Evolutionary conservation across 2,888 invertebrate genomes (phyloP).

Genomic region (Podotricha telesiphe): DNA sequence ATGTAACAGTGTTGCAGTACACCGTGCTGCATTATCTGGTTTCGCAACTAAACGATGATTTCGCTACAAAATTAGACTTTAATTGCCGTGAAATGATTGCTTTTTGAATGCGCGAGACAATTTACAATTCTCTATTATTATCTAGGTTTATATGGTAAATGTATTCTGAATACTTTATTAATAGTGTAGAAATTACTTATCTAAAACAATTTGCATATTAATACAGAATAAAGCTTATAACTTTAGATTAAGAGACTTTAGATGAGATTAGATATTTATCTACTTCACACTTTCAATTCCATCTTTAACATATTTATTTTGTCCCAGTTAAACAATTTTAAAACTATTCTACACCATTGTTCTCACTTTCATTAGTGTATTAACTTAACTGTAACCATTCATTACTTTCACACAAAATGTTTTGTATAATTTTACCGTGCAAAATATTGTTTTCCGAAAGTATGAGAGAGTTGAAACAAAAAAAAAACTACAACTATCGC

Average conservation of each 20-base stretch:
- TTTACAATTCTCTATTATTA: too few species aligned
- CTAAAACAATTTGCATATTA: too few species aligned
- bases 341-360: not conserved
- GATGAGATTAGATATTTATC: too few species aligned
- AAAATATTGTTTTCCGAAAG: not conserved
- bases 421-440: not conserved
- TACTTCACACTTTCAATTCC: too few species aligned
- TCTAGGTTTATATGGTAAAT: too few species aligned
- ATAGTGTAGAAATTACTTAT: too few species aligned
- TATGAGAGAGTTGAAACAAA: too few species aligned
- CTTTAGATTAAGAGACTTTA: too few species aligned
- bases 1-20: conserved; percentile 32
- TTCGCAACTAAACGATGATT: conserved; percentile 39
- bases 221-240: too few species aligned
- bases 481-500: too few species aligned
- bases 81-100: conserved; percentile 37
- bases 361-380: not conserved
- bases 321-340: not conserved
- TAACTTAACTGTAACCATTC: not conserved
- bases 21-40: conserved; percentile 36
- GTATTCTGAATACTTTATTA: too few species aligned
- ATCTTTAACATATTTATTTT: not conserved
- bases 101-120: conserved; percentile 17
- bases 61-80: conserved; percentile 37
- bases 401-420: not conserved